A percentile compares a stretch with the other conserved stretches of the same genome.
Evolutionary conservation across 2,797 vertebrate species (phyloP).

Genomic region (Siniperca scherzeri): DNA sequence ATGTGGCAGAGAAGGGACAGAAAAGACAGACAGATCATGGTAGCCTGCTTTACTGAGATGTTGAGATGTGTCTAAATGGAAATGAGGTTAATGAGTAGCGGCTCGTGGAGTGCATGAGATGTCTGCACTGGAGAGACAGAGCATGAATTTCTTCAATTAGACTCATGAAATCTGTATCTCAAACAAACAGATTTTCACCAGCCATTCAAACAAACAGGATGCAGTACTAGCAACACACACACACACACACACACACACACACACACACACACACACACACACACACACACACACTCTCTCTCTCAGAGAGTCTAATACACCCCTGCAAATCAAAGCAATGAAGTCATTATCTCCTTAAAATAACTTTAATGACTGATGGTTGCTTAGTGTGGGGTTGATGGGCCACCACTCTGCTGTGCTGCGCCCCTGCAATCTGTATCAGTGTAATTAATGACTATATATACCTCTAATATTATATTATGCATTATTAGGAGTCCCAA

Average conservation of each 20-base stretch:
- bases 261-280: conserved; percentile 1
- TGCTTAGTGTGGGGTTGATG: conserved; percentile 47
- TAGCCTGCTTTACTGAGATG: conserved; percentile 27
- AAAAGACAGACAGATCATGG: conserved; percentile 23
- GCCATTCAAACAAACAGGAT: conserved; percentile 7
- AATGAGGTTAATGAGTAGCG: conserved; percentile 53
- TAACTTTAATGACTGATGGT: conserved; percentile 58
- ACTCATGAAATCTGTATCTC: conserved; percentile 35
- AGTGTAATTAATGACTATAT: conserved; percentile 60
- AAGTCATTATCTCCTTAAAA: conserved; percentile 57
- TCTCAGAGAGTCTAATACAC: conserved; percentile 15
- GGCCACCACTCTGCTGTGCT: conserved; percentile 19
- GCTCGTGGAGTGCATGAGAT: conserved; percentile 24
- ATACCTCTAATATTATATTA: too few relatives aligned
- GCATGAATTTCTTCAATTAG: conserved; percentile 41
- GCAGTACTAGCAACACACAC: conserved; percentile 1
- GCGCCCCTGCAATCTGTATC: conserved; percentile 41
- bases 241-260: not conserved
- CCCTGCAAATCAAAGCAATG: conserved; percentile 51
- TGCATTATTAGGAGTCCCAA: conserved; percentile 54
- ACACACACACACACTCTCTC: not conserved
- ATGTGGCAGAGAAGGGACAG: conserved; percentile 12
- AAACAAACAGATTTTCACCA: conserved; percentile 49
- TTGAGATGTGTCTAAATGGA: conserved; percentile 54
- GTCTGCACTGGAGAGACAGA: conserved; percentile 33